Evolutionary conservation across 2,113 vertebrate species (phyloP).

Genomic region (Daboia siamensis): DNA sequence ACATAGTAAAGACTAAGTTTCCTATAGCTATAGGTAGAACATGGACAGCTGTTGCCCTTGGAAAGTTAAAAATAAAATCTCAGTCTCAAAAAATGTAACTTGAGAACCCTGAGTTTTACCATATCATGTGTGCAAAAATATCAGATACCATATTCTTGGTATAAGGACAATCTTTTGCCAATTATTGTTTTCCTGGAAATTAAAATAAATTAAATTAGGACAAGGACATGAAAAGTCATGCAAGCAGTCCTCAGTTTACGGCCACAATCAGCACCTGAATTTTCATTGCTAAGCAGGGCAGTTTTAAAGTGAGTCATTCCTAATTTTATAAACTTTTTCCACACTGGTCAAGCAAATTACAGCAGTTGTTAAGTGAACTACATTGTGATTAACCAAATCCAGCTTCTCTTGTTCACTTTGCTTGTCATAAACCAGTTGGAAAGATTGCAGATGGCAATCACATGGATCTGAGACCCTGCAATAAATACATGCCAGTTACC

Average conservation of each 20-base stretch:
- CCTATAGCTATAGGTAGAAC: background rate
- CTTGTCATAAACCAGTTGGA: background rate
- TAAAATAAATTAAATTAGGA: background rate
- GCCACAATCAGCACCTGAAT: background rate
- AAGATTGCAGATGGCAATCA: background rate
- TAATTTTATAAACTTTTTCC: background rate
- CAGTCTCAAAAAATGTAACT: conserved; percentile 27
- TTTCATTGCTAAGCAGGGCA: background rate
- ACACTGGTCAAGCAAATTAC: background rate
- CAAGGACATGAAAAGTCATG: background rate
- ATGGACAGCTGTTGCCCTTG: conserved; percentile 8
- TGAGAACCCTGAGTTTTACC: conserved; percentile 7
- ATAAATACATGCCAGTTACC: background rate
- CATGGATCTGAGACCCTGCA: background rate
- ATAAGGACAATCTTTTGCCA: background rate
- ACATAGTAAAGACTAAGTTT: background rate
- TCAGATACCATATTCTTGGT: background rate
- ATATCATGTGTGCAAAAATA: background rate
- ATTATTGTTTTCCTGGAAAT: background rate
- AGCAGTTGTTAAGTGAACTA: background rate
- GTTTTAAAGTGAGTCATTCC: background rate
- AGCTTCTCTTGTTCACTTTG: background rate
- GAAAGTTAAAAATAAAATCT: conserved; percentile 25
- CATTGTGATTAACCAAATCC: background rate
- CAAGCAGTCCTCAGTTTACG: background rate